Evolutionary conservation across 2,888 invertebrate species (phyloP).

Genomic region (Vesta saturnalis): DNA sequence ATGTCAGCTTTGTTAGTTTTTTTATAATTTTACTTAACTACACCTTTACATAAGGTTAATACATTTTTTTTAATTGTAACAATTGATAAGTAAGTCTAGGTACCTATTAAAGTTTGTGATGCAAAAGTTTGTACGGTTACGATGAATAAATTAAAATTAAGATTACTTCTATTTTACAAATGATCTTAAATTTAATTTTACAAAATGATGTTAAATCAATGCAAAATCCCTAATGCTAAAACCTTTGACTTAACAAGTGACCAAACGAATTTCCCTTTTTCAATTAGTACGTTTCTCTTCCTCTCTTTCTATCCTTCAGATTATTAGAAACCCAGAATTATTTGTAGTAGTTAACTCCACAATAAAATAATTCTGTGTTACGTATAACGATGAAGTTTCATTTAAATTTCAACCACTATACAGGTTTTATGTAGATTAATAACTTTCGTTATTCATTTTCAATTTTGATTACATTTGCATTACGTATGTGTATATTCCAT

Average conservation of each 20-base stretch:
- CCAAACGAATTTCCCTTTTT: not conserved
- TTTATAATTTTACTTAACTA: too few species aligned
- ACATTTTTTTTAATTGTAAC: too few species aligned
- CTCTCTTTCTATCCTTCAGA: too few species aligned
- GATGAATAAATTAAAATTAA: too few species aligned
- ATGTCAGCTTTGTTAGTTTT: too few species aligned
- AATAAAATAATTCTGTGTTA: not conserved
- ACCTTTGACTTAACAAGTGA: not conserved
- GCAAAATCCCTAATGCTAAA: not conserved
- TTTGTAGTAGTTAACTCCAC: not conserved
- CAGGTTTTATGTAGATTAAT: not conserved
- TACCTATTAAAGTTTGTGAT: too few species aligned
- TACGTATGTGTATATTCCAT: not conserved
- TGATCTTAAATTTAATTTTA: too few species aligned
- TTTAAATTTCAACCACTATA: not conserved
- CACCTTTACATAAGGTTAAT: too few species aligned
- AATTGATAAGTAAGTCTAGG: too few species aligned
- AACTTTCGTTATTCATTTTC: not conserved
- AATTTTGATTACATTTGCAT: not conserved
- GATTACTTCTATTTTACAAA: too few species aligned
- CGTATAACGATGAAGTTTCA: not conserved
- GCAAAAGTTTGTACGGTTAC: too few species aligned
- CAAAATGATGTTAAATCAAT: not conserved
- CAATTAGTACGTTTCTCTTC: not conserved
- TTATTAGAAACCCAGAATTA: not conserved